Percentiles rank a stretch among this genome's conserved stretches.
phyloP scores from a whole-genome alignment of 2,888 invertebrate species.

The Ectobius pallidus region DNA sequence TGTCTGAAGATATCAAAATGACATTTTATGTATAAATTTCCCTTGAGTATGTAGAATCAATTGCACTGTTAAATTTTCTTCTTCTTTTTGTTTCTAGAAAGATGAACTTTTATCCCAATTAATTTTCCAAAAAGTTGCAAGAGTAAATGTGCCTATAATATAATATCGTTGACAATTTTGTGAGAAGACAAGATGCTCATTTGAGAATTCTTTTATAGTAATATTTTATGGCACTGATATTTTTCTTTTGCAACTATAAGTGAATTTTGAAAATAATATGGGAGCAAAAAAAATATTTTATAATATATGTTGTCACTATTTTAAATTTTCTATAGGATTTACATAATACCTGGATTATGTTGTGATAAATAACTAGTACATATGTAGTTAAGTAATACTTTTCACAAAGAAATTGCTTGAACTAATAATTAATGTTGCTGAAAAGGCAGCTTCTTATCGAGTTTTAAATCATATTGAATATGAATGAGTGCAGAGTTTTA shows the following conservation, averaged over 20 bases:
- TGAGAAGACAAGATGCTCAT: neutral
- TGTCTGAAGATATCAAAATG: slow-evolving; percentile 1
- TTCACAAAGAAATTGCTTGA: neutral
- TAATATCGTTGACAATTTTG: slow-evolving; percentile 11
- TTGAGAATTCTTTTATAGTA: neutral
- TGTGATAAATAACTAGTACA: neutral
- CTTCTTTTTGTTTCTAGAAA: neutral
- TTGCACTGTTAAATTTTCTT: neutral
- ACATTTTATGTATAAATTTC: neutral
- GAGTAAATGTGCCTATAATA: slow-evolving; percentile 22
- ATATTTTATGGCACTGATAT: slow-evolving; percentile 1
- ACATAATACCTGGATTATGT: slow-evolving; percentile 18
- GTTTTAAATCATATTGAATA: neutral
- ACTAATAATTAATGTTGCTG: neutral
- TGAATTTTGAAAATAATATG: slow-evolving; percentile 23
- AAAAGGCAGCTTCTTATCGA: neutral
- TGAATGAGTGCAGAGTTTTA: too few species aligned
- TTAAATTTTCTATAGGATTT: slow-evolving; percentile 27
- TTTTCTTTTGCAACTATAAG: slow-evolving; percentile 1
- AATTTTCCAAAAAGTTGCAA: neutral
- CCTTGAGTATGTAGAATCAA: neutral
- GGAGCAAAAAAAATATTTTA: slow-evolving; percentile 29
- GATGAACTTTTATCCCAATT: neutral
- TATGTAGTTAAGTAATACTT: neutral
- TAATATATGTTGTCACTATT: slow-evolving; percentile 23